Conservation (phyloP, 2,113 vertebrate genomes). For the Scomber colias region DNA sequence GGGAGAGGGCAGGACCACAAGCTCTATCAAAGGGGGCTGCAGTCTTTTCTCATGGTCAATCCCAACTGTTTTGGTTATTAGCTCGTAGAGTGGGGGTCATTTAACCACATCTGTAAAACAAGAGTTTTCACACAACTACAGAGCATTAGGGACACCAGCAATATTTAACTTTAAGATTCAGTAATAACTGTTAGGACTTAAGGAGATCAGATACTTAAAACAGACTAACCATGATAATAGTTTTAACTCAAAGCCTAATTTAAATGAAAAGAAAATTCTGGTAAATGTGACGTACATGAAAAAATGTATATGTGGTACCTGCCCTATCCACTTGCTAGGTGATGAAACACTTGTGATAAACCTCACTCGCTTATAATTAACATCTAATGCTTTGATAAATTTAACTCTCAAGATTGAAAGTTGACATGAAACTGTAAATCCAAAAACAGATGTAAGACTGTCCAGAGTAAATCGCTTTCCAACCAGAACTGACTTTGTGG, state of each 20-base stretch:
- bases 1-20: slow-evolving; percentile 85
- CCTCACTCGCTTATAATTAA: neutral
- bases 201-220: neutral
- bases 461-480: neutral
- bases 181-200: slow-evolving; percentile 15
- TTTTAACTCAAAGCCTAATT: neutral
- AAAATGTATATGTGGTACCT: slow-evolving; percentile 61
- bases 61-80: slow-evolving; percentile 73
- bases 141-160: slow-evolving; percentile 71
- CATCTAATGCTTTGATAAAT: neutral
- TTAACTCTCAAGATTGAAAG: neutral
- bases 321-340: slow-evolving; percentile 67
- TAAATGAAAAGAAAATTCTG: slow-evolving; percentile 20
- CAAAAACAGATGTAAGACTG: neutral
- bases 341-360: neutral
- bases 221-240: neutral
- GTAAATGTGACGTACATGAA: slow-evolving; percentile 14
- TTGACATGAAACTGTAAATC: neutral
- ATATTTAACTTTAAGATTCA: slow-evolving; percentile 42
- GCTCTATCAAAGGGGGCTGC: slow-evolving; percentile 73
- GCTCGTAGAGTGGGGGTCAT: slow-evolving; percentile 67
- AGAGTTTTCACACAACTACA: slow-evolving; percentile 79
- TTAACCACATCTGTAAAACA: slow-evolving; percentile 80
- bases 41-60: slow-evolving; percentile 74
- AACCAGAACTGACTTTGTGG: neutral